Base-by-base conservation (phyloP, 2,888 invertebrate species). In the Troides oblongomaculatus region DNA sequence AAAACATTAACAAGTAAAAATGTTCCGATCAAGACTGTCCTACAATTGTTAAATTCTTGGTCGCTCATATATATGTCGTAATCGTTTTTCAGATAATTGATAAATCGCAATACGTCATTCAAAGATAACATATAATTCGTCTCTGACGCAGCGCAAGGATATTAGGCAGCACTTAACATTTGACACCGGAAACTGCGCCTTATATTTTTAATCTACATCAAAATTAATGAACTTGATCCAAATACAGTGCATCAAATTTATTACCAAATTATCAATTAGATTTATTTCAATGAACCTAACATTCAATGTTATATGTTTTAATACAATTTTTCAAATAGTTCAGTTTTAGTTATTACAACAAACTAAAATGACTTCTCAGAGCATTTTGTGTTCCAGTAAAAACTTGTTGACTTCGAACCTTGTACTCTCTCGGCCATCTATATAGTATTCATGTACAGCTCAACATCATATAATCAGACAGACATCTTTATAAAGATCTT, bases 131-230 rank as follows among this genome's bases (percentile, higher is more conserved):
- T 18, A 50, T 36, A 36, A 50, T 60, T 60, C 59, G 36, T 67
- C 56, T 25, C 56, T 23, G 62, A 25, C 62, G 39, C 21, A 53
- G 30, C 50, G 36, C 61, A 62, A 67, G 61, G 67, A 62, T 56
- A 46, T 68, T 46, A 10, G 8, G 43, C 5, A 58, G 43, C 57
- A 57, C 39, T 62, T 62, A 67, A 57, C n/a, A 62, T 57, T 62
- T 57, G 57, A 58, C 62, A 62, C 62, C 67, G 67, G 62, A 68
- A 68, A 62, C 62, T 62, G 62, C 67, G 21, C 67, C 62, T 62
- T 46, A 18, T 12, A 56, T 46, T 30, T 65, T 43, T 61, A 61
- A 66, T 61, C 53, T 53, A 17, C 12, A 23, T 17, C 50, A 25
- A 46, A 7, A 63, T 25, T 53, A 63, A 63, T 63, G 56, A 63